A percentile compares a stretch with the other conserved stretches of the same genome.
phyloP scores from a whole-genome alignment of 2,113 vertebrate species.

The Oplegnathus fasciatus region DNA sequence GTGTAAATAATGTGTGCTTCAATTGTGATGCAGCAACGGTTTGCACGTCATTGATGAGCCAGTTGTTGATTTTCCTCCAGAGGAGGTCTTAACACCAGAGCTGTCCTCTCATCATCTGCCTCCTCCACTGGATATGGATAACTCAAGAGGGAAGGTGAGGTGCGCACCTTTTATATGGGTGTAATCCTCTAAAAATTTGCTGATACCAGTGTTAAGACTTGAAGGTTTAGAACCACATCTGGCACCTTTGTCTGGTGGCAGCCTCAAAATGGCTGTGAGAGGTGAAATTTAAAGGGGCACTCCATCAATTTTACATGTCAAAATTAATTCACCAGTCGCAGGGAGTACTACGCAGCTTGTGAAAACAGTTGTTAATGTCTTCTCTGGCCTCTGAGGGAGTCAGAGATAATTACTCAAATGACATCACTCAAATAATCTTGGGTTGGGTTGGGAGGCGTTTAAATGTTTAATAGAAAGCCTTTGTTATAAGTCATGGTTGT shows the following conservation, averaged over 20 bases:
- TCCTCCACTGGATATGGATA: neutral
- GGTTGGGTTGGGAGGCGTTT: neutral
- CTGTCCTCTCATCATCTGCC: conserved; percentile 40
- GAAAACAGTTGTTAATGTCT: neutral
- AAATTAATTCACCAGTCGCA: neutral
- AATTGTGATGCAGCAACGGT: conserved; percentile 33
- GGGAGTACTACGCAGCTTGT: neutral
- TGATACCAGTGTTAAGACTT: neutral
- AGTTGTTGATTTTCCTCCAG: conserved; percentile 36
- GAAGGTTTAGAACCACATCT: neutral
- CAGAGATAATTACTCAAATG: neutral
- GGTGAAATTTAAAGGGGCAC: neutral
- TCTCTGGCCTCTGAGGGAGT: neutral
- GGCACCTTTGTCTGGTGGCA: neutral
- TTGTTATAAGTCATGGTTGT: neutral
- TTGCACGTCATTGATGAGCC: conserved; percentile 30
- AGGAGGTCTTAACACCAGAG: conserved; percentile 35
- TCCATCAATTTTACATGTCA: neutral
- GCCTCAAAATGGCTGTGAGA: neutral
- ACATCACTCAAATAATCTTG: neutral
- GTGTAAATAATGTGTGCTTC: conserved; percentile 20
- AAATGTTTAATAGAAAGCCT: neutral
- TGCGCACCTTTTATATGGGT: neutral
- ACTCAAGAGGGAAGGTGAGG: conserved; percentile 7
- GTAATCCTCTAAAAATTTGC: neutral